phyloP scores from a whole-genome alignment of 2,113 vertebrate species.

The Lophura nycthemera region DNA sequence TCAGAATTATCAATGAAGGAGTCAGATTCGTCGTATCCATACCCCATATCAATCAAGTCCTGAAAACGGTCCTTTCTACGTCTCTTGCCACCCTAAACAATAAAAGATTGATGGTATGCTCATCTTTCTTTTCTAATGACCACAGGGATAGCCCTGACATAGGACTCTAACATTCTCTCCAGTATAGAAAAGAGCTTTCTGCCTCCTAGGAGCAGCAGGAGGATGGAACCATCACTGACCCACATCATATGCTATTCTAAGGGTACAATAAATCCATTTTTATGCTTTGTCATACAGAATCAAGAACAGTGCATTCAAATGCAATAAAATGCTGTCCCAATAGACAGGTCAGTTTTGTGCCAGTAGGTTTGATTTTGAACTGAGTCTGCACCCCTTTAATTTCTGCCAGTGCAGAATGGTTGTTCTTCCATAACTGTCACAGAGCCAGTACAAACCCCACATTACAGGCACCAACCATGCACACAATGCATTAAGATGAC shows the following conservation, averaged over 20 bases:
- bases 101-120: background rate
- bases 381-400: background rate
- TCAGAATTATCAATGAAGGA: constrained; percentile 99
- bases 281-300: background rate
- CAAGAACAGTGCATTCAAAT: background rate
- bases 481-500: background rate
- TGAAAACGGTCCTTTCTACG: constrained; percentile 89
- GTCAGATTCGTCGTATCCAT: constrained; percentile 94
- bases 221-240: background rate
- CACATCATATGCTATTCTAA: background rate
- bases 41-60: constrained; percentile 95
- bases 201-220: background rate
- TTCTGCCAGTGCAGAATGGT: background rate
- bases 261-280: background rate
- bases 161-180: background rate
- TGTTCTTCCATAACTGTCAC: background rate
- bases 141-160: background rate
- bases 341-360: too few species aligned
- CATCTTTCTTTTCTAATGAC: background rate
- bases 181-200: background rate
- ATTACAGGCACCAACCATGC: rapidly evolving
- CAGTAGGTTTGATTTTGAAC: background rate
- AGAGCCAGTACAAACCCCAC: rapidly evolving
- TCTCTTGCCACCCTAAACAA: constrained; percentile 83
- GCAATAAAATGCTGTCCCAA: background rate